Evolutionary conservation across 2,797 vertebrate genomes (phyloP), one percentile per base, ranked within the genome.

Genomic region (Thaleichthys pacificus): DNA sequence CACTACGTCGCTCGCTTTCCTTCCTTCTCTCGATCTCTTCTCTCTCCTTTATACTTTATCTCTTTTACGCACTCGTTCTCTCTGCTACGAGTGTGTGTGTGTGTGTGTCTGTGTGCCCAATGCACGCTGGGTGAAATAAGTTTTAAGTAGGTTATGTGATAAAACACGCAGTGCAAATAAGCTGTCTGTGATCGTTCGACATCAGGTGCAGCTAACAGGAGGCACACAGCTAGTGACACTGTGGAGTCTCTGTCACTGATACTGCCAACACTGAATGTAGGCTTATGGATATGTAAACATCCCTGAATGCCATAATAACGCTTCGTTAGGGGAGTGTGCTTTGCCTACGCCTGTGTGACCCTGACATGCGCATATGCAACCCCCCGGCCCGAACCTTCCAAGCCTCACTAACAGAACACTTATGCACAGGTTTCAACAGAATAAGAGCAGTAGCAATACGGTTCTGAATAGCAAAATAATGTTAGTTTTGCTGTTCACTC

Each of bases 371-470:
- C 63, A 76, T 75, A 81, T 77, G 76, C 73, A 75, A 84, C 77
- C 81, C 74, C 82, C 77, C 24, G 24, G 24, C 24, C 67, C 11
- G 9, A 15, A 28, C 60, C 60, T 12, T 61, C 67, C 28, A 21
- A 8, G 28, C 21, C 19, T 68, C 30, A 30, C 5, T 73, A 66
- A 84, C 84, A 83, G 84, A 89, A 89, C 85, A 80, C 88, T 86
- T 87, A 89, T 89, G 62, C 86, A 90, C 87, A 89, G 85, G 79
- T 86, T 74, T 68, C 71, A 76, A 85, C 83, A 82, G 79, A 87
- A 89, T 82, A 47, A 88, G 87, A 88, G 85, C 85, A 86, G 88
- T 86, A 87, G 64, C 79, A 82, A 85, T 84, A 81, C 79, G 86
- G 19, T 54, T 35, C 5, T 14, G 69, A 77, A 81, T 82, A 78